Percentiles rank a stretch among this genome's conserved stretches.
Evolutionary conservation across 1,140 invertebrate genomes (phyloP).

Genomic region (Cecropterus lyciades): DNA sequence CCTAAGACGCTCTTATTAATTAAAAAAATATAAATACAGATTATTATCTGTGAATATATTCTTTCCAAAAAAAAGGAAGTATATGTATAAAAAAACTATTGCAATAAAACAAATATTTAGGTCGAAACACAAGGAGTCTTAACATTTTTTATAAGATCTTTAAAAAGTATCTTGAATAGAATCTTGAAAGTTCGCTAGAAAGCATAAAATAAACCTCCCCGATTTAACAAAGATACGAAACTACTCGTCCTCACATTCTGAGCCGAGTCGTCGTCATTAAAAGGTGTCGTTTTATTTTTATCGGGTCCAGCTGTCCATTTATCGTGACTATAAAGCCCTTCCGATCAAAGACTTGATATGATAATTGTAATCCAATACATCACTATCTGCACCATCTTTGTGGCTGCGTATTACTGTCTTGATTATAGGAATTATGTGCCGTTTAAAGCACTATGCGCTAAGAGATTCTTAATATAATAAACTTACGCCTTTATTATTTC

Average conservation of each 20-base stretch:
- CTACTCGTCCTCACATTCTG: conserved; percentile 62
- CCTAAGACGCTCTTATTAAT: too few relatives aligned
- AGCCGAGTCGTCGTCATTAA: conserved; percentile 61
- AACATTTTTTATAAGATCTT: background rate
- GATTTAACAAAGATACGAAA: conserved; percentile 57
- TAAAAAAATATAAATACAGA: too few relatives aligned
- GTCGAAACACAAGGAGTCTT: too few relatives aligned
- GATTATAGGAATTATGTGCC: conserved; percentile 30
- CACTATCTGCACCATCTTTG: conserved; percentile 59
- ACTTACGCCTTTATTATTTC: background rate
- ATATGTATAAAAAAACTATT: too few relatives aligned
- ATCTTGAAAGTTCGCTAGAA: conserved; percentile 3
- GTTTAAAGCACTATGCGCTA: background rate
- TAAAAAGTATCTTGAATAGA: background rate
- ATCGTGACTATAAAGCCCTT: conserved; percentile 68
- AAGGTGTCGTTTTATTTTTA: conserved; percentile 69
- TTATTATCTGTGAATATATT: too few relatives aligned
- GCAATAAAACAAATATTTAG: too few relatives aligned
- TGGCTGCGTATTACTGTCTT: conserved; percentile 50
- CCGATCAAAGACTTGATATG: conserved; percentile 69
- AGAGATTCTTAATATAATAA: conserved; percentile 4
- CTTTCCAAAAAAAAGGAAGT: too few relatives aligned
- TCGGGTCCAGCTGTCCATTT: conserved; percentile 65
- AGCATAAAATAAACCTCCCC: conserved; percentile 51
- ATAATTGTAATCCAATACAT: conserved; percentile 77